A percentile compares a stretch with the other conserved stretches of the same genome.
These are phyloP conservation scores for Dicrurus megarhynchus DNA, from an alignment of 2,113 vertebrate species.

Conservation along the genomic window DNA sequence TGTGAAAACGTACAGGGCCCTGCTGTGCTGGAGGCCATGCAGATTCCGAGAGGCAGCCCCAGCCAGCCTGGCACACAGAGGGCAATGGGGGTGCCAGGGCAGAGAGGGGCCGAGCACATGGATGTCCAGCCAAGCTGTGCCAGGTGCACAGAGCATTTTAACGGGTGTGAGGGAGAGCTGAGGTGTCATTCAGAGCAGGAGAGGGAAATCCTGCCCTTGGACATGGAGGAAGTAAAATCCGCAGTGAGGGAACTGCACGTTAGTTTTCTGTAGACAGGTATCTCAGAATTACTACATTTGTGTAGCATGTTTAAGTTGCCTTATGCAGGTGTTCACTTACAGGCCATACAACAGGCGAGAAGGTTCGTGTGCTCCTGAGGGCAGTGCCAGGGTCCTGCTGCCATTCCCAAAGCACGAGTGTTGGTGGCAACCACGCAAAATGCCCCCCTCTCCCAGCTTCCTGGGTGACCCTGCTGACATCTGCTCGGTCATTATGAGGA, in stretches of 20 bases:
- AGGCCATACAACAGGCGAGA: fast-evolving
- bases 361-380: fast-evolving
- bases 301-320: fast-evolving
- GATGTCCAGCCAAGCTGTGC: not conserved
- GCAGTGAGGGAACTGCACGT: fast-evolving
- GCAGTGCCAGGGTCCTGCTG: not conserved
- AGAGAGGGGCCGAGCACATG: not conserved
- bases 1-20: not conserved
- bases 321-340: not conserved
- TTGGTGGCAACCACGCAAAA: fast-evolving
- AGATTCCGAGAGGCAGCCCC: not conserved
- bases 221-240: not conserved
- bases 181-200: not conserved
- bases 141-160: not conserved
- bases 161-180: not conserved
- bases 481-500: fast-evolving
- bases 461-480: not conserved
- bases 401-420: fast-evolving
- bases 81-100: not conserved
- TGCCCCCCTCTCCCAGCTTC: not conserved
- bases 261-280: not conserved
- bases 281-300: not conserved
- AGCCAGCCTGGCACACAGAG: not conserved
- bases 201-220: not conserved
- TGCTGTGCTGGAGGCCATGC: not conserved